Base-by-base conservation (phyloP, 1,140 invertebrate species). In the Drosophila punjabiensis region DNA sequence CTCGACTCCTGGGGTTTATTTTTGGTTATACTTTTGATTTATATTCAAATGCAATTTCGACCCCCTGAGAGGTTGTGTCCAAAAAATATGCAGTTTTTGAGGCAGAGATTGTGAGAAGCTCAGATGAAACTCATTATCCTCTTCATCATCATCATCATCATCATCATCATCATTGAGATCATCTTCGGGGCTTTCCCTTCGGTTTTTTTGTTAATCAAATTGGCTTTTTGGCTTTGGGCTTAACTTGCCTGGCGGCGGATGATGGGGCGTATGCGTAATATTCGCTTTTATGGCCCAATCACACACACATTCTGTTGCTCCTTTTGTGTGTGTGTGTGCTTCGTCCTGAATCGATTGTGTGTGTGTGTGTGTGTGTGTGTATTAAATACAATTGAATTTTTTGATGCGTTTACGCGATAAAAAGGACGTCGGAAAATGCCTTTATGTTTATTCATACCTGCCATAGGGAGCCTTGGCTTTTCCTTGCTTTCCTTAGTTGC, bases 401-500 rank as follows among this genome's bases (percentile, higher is more conserved):
- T 66, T 69, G 84, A 88, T 88, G 81, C 85, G 76, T 79, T 78
- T 64, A 69, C 69, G 78, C 78, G 84, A 88, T 88, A 89, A 88
- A 82, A 71, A 70, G 69, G 53, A 18, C n/a, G 5, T 10, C 35
- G 53, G 28, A 52, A 65, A 88, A 73, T 61, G 74, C 78, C 81
- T 89, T 88, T 84, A 89, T 88, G 85, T 80, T 87, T 87, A 87
- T 87, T 80, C 84, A 87, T 88, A 89, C 87, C 81, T 62, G 66
- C 30, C 39, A 59, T 45, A 66, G 58, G 24, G 70, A 69, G 7
- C 28, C 55, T 16, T 45, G n/a, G n/a, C 8, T 18, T 28, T 16
- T 37, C 14, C 47, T 5, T 41, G 20, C 33, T 18, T 14, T 45
- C 13, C 50, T 18, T n/a, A n/a, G n/a, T n/a, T 24, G 3, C n/a